Conservation (phyloP, 2,797 vertebrate species). For the Molossus molossus region DNA sequence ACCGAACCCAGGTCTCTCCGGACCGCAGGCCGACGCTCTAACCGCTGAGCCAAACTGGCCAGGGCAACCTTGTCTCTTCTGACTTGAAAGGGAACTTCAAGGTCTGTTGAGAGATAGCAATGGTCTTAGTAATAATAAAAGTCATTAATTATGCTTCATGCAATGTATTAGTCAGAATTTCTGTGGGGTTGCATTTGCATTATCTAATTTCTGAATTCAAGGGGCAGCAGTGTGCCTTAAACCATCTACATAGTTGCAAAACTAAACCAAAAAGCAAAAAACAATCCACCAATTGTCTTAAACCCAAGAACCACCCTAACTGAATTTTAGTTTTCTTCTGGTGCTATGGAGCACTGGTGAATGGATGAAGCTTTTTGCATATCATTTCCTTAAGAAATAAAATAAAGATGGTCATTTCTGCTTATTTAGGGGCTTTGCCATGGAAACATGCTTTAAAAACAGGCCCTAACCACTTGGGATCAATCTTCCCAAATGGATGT, state of each 20-base stretch:
- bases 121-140: neutral
- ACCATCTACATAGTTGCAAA: neutral
- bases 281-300: neutral
- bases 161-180: neutral
- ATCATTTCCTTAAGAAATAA: conserved; percentile 64
- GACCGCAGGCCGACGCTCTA: too few species aligned
- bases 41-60: too few species aligned
- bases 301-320: conserved; percentile 30
- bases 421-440: conserved; percentile 36
- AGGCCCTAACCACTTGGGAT: neutral
- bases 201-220: conserved; percentile 51
- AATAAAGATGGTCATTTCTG: conserved; percentile 64
- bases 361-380: conserved; percentile 29
- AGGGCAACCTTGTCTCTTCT: neutral
- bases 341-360: neutral
- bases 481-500: conserved; percentile 70
- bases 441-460: conserved; percentile 69
- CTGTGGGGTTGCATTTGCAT: neutral
- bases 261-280: conserved; percentile 44
- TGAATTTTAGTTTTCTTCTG: conserved; percentile 54
- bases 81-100: neutral
- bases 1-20: too few species aligned
- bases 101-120: neutral
- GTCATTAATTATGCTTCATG: neutral
- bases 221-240: neutral